Percentiles rank a stretch among this genome's conserved stretches.
These are phyloP conservation scores for Morone saxatilis DNA, from an alignment of 2,113 vertebrate species.

Conservation along the genomic window DNA sequence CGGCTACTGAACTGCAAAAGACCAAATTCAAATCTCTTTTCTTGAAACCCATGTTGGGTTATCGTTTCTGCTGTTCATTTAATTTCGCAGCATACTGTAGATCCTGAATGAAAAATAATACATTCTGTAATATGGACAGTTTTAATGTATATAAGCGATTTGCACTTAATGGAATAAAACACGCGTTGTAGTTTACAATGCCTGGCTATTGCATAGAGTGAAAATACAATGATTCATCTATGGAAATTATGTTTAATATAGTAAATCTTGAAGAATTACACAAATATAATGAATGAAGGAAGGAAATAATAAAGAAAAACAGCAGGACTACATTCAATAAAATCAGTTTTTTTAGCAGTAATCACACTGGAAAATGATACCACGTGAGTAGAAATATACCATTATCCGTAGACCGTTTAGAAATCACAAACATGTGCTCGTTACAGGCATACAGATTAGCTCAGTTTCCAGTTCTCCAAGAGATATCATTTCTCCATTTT, in stretches of 20 bases:
- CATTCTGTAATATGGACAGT: background rate
- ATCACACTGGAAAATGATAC: conserved; percentile 27
- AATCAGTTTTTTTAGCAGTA: background rate
- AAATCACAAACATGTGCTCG: conserved; percentile 57
- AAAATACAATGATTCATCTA: background rate
- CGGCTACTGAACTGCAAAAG: conserved; percentile 1
- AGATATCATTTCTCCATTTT: conserved; percentile 76
- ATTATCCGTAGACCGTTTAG: conserved; percentile 49
- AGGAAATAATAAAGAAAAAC: background rate
- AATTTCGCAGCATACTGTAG: background rate
- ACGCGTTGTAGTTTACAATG: background rate
- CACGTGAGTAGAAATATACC: conserved; percentile 32
- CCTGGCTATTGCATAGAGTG: background rate
- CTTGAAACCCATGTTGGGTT: background rate
- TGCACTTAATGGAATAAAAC: conserved; percentile 25
- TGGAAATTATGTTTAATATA: conserved; percentile 24
- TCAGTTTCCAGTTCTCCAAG: conserved; percentile 67
- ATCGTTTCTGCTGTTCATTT: background rate
- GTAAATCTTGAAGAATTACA: background rate
- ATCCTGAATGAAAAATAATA: background rate
- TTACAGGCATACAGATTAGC: conserved; percentile 73
- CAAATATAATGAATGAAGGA: background rate
- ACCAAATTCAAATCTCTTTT: conserved; percentile 9
- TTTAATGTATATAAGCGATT: background rate
- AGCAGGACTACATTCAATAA: conserved; percentile 9